Base-by-base conservation (phyloP, 2,888 invertebrate genomes). In the Trileptium ribeirensis region DNA sequence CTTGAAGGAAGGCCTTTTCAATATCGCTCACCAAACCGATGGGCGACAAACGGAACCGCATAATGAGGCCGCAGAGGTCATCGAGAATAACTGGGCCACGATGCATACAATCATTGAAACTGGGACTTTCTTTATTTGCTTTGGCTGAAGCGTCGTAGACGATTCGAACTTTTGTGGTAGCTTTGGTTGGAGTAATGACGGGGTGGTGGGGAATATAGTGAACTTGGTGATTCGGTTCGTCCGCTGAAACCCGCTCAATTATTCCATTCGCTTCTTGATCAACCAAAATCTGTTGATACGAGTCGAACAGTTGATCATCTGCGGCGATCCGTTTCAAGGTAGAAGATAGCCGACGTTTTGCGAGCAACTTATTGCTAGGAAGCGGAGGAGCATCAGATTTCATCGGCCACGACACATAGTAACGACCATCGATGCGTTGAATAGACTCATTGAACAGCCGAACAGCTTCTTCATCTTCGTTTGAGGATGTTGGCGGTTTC, bases 71-170 rank as follows among this genome's bases (percentile, higher is more conserved):
- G 74, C 79, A 75, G 24, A 84, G 36, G 74, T 79, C 67, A 39
- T 78, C 81, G 8, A 81, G 74, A 24, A 83, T 79, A n/a, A 40
- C 77, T 19, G 83, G 84, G 15, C 84, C 84, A 19, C 80, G 39
- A 64, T 84, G 81, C 15, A 83, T 40, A 67, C 83, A 84, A 67
- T 84, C 83, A 82, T 84, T 84, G n/a, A 84, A 75, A 19, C 80
- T 78, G 8, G 74, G 24, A 1, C 70, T 81, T 75, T 83, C 77
- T 0, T 2, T 29, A 78, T 80, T 82, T n/a, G 36, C 37, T 78
- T 67, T 78, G 0, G 78, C 80, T 0, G 82, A 83, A 1, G 82
- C 86, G 81, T 86, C 86, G 74, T 81, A 86, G 15, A 86, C 85
- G 33, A 83, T 79, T 3, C 85, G 40, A 3, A 86, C 64, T 78